Evolutionary conservation across 2,113 vertebrate species (phyloP).

Genomic region (Gobio gobio): DNA sequence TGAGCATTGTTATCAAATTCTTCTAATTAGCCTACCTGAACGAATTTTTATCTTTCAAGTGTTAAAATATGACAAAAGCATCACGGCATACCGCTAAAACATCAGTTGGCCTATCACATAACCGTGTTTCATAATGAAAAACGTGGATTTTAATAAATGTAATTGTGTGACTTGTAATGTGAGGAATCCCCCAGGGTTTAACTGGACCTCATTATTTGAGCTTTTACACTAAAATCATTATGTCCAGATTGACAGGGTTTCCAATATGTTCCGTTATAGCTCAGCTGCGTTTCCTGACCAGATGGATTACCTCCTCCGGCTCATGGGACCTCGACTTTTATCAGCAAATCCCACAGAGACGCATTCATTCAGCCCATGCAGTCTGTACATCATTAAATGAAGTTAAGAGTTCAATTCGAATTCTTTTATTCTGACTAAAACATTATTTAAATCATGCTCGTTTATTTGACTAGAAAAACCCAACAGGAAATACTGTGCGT

Average conservation of each 20-base stretch:
- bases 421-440: constrained; percentile 1
- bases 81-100: neutral
- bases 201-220: constrained; percentile 57
- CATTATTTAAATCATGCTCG: neutral
- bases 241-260: constrained; percentile 57
- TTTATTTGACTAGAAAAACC: neutral
- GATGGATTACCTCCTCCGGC: constrained; percentile 61
- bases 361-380: constrained; percentile 37
- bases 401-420: constrained; percentile 26
- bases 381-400: constrained; percentile 43
- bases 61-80: neutral
- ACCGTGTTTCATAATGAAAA: constrained; percentile 5
- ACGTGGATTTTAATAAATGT: neutral
- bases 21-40: neutral
- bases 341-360: constrained; percentile 51
- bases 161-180: neutral
- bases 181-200: constrained; percentile 2
- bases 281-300: constrained; percentile 54
- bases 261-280: constrained; percentile 50
- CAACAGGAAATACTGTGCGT: neutral
- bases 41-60: neutral
- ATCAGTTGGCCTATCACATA: neutral
- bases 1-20: neutral
- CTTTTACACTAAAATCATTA: constrained; percentile 62
- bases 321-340: constrained; percentile 57